phyloP scores from a whole-genome alignment of 2,113 vertebrate genomes.

The Entomyzon cyanotis region DNA sequence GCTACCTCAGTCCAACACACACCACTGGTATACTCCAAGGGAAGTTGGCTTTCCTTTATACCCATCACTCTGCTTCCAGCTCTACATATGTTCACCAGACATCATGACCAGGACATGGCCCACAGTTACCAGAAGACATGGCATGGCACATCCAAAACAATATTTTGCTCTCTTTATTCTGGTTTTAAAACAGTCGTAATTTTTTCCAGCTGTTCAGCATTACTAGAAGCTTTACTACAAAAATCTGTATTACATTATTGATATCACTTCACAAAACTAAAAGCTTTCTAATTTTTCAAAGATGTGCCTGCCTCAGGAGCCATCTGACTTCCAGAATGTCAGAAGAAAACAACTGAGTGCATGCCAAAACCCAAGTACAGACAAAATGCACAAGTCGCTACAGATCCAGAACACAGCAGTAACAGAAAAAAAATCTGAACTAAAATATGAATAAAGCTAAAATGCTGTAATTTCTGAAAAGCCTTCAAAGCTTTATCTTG shows the following conservation, averaged over 20 bases:
- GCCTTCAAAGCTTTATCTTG: not conserved
- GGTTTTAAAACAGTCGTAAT: not conserved
- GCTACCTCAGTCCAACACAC: not conserved
- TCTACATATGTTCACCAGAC: not conserved
- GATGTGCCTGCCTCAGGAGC: not conserved
- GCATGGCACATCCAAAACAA: not conserved
- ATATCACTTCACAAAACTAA: not conserved
- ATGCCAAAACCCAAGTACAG: not conserved
- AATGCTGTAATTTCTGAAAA: not conserved
- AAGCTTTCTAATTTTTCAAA: not conserved
- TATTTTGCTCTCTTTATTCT: not conserved
- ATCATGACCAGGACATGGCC: not conserved
- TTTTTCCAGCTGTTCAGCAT: not conserved
- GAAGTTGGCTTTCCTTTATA: rapidly evolving
- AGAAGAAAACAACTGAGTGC: not conserved
- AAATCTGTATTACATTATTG: not conserved
- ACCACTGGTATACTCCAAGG: rapidly evolving
- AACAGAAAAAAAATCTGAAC: not conserved
- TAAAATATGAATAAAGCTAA: not conserved
- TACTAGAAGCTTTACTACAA: not conserved
- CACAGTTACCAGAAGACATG: not conserved
- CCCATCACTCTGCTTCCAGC: not conserved
- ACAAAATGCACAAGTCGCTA: not conserved
- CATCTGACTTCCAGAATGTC: not conserved
- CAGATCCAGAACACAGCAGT: not conserved